Evolutionary conservation across 2,113 vertebrate genomes (phyloP).

Genomic region (Alligator mississippiensis): DNA sequence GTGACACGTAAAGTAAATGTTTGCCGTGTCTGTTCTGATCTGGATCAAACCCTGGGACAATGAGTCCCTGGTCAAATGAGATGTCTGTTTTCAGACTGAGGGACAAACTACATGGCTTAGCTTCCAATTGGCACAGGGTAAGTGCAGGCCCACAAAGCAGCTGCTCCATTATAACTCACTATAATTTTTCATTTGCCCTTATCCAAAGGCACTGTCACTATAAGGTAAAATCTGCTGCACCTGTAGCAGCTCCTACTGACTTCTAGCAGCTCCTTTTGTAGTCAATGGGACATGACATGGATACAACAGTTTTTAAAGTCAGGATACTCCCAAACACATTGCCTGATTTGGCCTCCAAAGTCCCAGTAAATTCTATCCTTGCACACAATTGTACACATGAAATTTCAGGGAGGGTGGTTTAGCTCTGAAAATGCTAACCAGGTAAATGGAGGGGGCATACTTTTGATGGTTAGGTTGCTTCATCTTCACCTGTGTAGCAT

Average conservation of each 20-base stretch:
- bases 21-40: too few relatives aligned
- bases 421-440: not conserved
- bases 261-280: not conserved
- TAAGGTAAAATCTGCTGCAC: too few relatives aligned
- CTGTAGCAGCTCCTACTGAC: not conserved
- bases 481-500: not conserved
- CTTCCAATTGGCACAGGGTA: too few relatives aligned
- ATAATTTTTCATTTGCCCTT: too few relatives aligned
- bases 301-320: not conserved
- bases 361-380: not conserved
- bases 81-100: too few relatives aligned
- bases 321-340: not conserved
- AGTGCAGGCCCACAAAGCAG: too few relatives aligned
- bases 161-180: too few relatives aligned
- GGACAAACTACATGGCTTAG: too few relatives aligned
- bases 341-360: not conserved
- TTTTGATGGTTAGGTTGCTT: not conserved
- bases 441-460: accelerated
- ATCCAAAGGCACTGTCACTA: too few relatives aligned
- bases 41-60: too few relatives aligned
- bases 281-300: not conserved
- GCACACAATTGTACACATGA: accelerated
- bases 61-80: too few relatives aligned
- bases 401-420: not conserved
- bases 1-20: too few relatives aligned